Evolutionary conservation across 2,888 invertebrate genomes (phyloP).

Genomic region (Malachius bipustulatus): DNA sequence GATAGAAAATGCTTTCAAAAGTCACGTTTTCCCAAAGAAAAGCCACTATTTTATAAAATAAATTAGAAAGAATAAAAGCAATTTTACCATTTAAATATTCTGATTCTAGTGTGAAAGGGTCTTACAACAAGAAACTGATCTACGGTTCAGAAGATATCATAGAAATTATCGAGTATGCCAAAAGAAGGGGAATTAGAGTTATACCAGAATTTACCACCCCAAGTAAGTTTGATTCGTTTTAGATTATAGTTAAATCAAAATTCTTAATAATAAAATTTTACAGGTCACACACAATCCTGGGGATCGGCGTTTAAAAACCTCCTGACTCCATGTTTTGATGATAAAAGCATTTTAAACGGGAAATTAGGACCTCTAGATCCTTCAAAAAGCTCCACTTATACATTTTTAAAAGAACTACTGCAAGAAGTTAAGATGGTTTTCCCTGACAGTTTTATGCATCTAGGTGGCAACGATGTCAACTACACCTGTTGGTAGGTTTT

Average conservation of each 20-base stretch:
- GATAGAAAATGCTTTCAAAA: too few species aligned
- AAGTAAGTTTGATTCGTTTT: too few species aligned
- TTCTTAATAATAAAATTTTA: slow-evolving; percentile 10
- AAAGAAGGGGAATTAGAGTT: slow-evolving; percentile 68
- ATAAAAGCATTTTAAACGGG: slow-evolving; percentile 39
- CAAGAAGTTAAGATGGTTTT: slow-evolving; percentile 56
- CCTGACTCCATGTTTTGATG: slow-evolving; percentile 50
- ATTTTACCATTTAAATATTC: neutral
- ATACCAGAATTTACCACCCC: slow-evolving; percentile 82
- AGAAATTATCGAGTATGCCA: slow-evolving; percentile 59
- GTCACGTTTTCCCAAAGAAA: too few species aligned
- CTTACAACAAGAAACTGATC: slow-evolving; percentile 47
- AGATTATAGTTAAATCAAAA: too few species aligned
- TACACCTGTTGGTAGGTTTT: slow-evolving; percentile 61
- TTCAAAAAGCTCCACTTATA: slow-evolving; percentile 47
- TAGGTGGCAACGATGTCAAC: slow-evolving; percentile 83
- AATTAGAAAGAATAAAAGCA: neutral
- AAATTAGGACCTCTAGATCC: slow-evolving; percentile 71
- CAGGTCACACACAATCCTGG: slow-evolving; percentile 78
- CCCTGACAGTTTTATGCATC: slow-evolving; percentile 66
- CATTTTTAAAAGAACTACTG: slow-evolving; percentile 53
- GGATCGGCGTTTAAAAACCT: slow-evolving; percentile 58
- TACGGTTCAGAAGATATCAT: slow-evolving; percentile 52
- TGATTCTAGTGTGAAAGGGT: slow-evolving; percentile 46
- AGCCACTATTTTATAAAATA: neutral